Evolutionary conservation across 2,113 vertebrate species (phyloP).

Genomic region (Struthio camelus): DNA sequence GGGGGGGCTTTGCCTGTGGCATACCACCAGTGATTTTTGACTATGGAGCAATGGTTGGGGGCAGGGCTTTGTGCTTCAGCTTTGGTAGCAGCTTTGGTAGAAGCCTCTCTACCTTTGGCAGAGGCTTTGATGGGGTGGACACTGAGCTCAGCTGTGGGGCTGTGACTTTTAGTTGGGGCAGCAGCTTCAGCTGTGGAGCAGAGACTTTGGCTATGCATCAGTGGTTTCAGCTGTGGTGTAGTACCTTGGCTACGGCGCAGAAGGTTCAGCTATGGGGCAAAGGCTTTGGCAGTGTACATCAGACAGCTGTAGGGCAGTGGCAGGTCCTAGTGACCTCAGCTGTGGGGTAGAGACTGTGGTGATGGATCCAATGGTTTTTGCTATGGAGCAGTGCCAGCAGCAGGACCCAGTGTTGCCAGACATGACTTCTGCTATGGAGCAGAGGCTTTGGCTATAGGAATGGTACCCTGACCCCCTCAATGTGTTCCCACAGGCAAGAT

Average conservation of each 20-base stretch:
- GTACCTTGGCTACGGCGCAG: too few relatives aligned
- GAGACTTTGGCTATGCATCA: neutral
- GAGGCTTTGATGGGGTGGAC: neutral
- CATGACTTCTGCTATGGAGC: neutral
- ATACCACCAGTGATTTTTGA: neutral
- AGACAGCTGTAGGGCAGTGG: too few relatives aligned
- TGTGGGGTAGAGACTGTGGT: neutral
- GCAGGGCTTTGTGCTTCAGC: neutral
- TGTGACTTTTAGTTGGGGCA: neutral
- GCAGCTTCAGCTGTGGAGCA: fast-evolving
- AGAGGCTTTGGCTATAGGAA: neutral
- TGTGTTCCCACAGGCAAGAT: conserved; percentile 31
- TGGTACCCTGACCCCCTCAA: neutral
- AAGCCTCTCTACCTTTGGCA: too few relatives aligned
- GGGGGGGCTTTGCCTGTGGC: fast-evolving
- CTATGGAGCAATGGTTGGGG: neutral
- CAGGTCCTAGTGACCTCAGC: neutral
- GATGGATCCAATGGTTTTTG: neutral
- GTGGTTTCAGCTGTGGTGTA: neutral
- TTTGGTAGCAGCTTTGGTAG: too few relatives aligned
- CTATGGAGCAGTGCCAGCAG: neutral
- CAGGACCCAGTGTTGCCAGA: neutral
- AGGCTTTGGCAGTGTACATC: neutral
- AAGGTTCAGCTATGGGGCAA: neutral
- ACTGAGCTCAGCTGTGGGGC: fast-evolving